Evolutionary conservation across 2,797 vertebrate species (phyloP), one percentile per base, ranked within the genome.

Genomic region (Cynodonichthys magdalenae): DNA sequence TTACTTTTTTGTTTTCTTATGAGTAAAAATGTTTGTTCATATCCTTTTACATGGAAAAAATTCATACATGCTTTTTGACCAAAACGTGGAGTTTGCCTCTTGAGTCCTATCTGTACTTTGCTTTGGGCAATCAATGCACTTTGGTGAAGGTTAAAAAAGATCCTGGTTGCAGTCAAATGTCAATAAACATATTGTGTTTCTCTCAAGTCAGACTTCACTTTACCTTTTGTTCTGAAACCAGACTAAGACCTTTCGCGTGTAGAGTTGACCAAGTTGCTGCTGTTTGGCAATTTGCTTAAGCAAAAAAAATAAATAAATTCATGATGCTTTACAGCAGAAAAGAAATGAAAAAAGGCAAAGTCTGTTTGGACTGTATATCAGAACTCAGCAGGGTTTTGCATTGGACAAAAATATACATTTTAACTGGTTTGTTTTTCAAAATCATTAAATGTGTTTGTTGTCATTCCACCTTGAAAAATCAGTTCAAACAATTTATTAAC

Each of bases 121-220:
- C 66, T 54, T 19, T 9, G 52, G 51, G 66, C 50, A 42, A 36
- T 54, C 41, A 54, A 53, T 49, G 66, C 50, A 42, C 44, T 54
- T 42, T 60, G 24, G 54, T 46, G 55, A 15, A 63, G 53, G 63
- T 29, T 58, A 31, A 29, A 17, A 68, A 54, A 20, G 24, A 54
- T 54, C 5, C 41, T 39, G 31, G 5, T 12, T 53, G n/a, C n/a
- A 31, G 44, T 60, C 53, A 49, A 60, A 67, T 67, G 65, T 67
- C 57, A 59, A 53, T 59, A 53, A 52, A 48, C 34, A 52, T 17
- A 27, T 36, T 50, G 45, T 50, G 28, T 52, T 11, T 47, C 11
- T 52, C 15, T 47, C 11, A 15, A 53, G 55, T 53, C 41, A 18
- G 3, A 15, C 8, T 68, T 20, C 8, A 17, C 50, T 49, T 48